A percentile compares a stretch with the other conserved stretches of the same genome.
These are phyloP conservation scores for Camelus bactrianus DNA, from an alignment of 2,113 vertebrate genomes.

Conservation along the genomic window DNA sequence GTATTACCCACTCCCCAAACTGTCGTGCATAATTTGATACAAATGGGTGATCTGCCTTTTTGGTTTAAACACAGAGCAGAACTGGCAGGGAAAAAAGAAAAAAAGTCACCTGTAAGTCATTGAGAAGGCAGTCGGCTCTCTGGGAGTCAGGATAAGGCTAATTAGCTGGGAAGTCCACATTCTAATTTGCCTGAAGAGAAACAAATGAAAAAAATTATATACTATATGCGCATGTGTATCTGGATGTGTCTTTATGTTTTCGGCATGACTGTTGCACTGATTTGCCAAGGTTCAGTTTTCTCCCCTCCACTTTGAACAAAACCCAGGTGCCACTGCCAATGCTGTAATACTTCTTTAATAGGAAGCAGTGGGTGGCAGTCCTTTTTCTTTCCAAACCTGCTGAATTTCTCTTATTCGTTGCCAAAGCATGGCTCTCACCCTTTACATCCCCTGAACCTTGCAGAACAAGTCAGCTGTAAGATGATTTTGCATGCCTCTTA, in stretches of 20 bases:
- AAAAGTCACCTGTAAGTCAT: slow-evolving; percentile 87
- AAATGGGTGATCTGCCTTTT: slow-evolving; percentile 84
- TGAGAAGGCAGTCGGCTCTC: slow-evolving; percentile 75
- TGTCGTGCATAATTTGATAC: slow-evolving; percentile 87
- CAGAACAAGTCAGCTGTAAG: slow-evolving; percentile 76
- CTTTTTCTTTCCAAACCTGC: slow-evolving; percentile 29
- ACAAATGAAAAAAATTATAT: slow-evolving; percentile 82
- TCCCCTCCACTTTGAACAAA: slow-evolving; percentile 67
- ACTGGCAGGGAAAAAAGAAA: slow-evolving; percentile 15
- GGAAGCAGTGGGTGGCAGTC: slow-evolving; percentile 64
- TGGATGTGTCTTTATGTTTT: slow-evolving; percentile 77
- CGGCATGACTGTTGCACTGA: slow-evolving; percentile 65
- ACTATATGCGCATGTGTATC: neutral
- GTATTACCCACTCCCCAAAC: slow-evolving; percentile 75
- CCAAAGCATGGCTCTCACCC: slow-evolving; percentile 61
- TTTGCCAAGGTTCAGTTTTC: slow-evolving; percentile 68
- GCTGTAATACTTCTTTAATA: slow-evolving; percentile 72
- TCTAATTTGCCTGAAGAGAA: slow-evolving; percentile 86
- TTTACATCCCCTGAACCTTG: slow-evolving; percentile 61
- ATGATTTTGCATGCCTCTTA: slow-evolving; percentile 76
- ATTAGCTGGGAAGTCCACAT: slow-evolving; percentile 84
- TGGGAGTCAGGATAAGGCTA: slow-evolving; percentile 83
- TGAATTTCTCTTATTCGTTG: slow-evolving; percentile 78
- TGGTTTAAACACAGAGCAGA: slow-evolving; percentile 78
- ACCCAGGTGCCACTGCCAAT: slow-evolving; percentile 75